These are phyloP conservation scores for Alosa sapidissima DNA, from an alignment of 2,797 vertebrate genomes.

Conservation along the genomic window DNA sequence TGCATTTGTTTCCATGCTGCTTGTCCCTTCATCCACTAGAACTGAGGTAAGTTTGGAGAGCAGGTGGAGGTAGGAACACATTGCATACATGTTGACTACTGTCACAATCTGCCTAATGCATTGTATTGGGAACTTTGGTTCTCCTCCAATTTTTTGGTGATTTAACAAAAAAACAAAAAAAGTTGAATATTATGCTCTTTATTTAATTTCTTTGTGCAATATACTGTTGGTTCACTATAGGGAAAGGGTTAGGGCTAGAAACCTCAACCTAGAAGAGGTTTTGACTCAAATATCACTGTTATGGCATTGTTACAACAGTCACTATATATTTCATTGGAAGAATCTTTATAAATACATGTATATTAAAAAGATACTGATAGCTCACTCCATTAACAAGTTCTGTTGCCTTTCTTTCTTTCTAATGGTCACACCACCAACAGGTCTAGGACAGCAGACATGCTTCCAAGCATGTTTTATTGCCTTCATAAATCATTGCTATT, in stretches of 20 bases:
- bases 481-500: conserved; percentile 10
- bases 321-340: background rate
- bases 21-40: background rate
- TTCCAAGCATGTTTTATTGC: background rate
- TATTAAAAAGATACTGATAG: background rate
- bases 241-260: no score
- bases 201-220: background rate
- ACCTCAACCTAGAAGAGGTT: background rate
- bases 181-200: background rate
- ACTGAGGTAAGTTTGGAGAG: background rate
- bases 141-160: background rate
- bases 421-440: background rate
- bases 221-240: background rate
- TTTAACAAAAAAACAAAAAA: background rate
- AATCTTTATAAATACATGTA: background rate
- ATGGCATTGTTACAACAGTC: background rate
- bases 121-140: background rate
- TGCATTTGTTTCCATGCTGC: background rate
- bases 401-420: background rate
- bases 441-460: background rate
- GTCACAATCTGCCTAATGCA: background rate
- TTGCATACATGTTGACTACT: background rate
- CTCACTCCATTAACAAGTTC: background rate
- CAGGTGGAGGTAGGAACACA: background rate
- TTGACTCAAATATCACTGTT: background rate